phyloP scores from a whole-genome alignment of 2,113 vertebrate species.

The Thomomys bottae region DNA sequence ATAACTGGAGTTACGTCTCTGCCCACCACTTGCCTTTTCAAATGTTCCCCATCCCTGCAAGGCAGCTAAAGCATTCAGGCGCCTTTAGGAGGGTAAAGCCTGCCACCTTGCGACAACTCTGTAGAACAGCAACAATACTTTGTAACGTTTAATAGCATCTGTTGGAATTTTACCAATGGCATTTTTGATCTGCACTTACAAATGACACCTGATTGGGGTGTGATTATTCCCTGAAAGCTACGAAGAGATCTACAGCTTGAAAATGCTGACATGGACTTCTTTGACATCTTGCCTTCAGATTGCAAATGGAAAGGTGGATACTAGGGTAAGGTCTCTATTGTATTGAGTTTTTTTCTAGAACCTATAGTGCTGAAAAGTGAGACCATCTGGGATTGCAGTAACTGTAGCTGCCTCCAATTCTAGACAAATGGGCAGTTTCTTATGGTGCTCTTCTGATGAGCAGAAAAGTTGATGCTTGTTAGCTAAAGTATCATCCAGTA shows the following conservation, averaged over 20 bases:
- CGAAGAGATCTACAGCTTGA: background rate
- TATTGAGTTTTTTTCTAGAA: background rate
- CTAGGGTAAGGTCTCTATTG: background rate
- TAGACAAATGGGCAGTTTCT: constrained; percentile 63
- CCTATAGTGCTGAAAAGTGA: background rate
- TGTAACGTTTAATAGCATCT: background rate
- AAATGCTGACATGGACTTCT: background rate
- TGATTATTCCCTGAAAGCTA: background rate
- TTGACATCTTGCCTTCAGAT: background rate
- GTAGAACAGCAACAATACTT: constrained; percentile 42
- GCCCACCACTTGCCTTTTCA: constrained; percentile 32
- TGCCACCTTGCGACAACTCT: constrained; percentile 60
- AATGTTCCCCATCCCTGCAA: background rate
- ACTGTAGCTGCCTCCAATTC: constrained; percentile 30
- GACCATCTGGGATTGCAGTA: constrained; percentile 39
- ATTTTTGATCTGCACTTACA: background rate
- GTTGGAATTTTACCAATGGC: background rate
- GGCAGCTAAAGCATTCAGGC: background rate
- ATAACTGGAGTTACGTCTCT: constrained; percentile 45
- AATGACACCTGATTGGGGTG: background rate
- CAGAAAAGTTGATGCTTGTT: constrained; percentile 51
- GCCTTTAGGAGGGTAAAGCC: constrained; percentile 51
- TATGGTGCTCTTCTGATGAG: constrained; percentile 30
- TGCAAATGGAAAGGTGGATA: background rate
- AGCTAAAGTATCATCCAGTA: constrained; percentile 39